These are phyloP conservation scores for Pegoplata infirma DNA, from an alignment of 2,888 invertebrate species.

Conservation along the genomic window DNA sequence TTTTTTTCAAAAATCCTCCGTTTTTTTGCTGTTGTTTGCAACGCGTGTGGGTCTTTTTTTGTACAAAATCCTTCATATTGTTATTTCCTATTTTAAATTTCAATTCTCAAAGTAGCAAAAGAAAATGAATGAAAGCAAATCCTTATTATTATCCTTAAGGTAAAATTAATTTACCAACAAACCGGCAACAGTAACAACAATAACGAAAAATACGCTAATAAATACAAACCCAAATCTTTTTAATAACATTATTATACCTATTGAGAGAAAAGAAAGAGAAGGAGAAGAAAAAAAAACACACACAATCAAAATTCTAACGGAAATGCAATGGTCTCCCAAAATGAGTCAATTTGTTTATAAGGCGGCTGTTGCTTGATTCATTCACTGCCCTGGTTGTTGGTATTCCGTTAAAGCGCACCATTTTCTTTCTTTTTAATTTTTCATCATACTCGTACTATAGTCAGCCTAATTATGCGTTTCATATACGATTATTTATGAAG, in stretches of 20 bases:
- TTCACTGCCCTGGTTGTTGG: not conserved
- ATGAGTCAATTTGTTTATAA: constrained; percentile 27
- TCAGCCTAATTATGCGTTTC: constrained; percentile 60
- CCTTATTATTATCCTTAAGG: constrained; percentile 55
- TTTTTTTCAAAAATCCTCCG: not conserved
- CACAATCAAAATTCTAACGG: constrained; percentile 10
- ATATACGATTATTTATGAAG: constrained; percentile 52
- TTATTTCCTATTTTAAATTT: not conserved
- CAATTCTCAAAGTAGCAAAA: constrained; percentile 1
- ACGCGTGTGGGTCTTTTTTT: not conserved
- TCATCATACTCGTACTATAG: no score
- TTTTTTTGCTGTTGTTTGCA: not conserved
- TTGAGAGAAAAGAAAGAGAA: not conserved
- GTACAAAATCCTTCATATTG: not conserved
- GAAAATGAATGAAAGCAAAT: constrained; percentile 30
- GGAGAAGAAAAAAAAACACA: not conserved
- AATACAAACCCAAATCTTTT: constrained; percentile 24
- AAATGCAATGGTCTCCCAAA: constrained; percentile 48
- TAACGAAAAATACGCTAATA: constrained; percentile 31
- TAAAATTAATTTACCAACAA: constrained; percentile 54
- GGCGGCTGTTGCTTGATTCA: not conserved
- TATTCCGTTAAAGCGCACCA: not conserved
- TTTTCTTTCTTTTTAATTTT: not conserved
- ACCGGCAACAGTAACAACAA: constrained; percentile 14
- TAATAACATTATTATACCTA: not conserved